phyloP scores from a whole-genome alignment of 2,888 invertebrate genomes.

The Apodemia mormo region DNA sequence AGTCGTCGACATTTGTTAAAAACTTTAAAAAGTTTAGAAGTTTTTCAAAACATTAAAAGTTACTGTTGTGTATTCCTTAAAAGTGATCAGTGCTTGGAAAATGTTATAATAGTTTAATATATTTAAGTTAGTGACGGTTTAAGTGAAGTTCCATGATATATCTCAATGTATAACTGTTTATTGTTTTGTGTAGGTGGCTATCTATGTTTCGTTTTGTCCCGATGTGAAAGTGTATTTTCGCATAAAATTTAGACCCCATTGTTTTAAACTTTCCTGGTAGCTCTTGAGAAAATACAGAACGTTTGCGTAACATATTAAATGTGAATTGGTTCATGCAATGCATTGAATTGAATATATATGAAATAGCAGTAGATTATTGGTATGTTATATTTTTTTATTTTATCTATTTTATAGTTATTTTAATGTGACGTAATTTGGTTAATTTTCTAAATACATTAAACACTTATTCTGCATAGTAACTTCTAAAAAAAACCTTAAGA shows the following conservation, averaged over 20 bases:
- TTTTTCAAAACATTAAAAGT: slow-evolving; percentile 51
- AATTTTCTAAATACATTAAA: not conserved
- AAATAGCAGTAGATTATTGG: not conserved
- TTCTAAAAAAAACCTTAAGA: not conserved
- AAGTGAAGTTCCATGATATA: slow-evolving; percentile 46
- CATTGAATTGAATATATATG: slow-evolving; percentile 35
- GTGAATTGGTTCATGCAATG: slow-evolving; percentile 48
- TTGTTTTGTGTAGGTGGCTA: slow-evolving; percentile 77
- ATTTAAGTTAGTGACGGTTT: slow-evolving; percentile 38
- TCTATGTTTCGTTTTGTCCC: slow-evolving; percentile 56
- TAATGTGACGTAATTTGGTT: not conserved
- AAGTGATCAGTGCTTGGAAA: slow-evolving; percentile 27
- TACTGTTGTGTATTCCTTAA: slow-evolving; percentile 38
- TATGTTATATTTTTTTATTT: slow-evolving; percentile 2
- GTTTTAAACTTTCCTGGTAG: slow-evolving; percentile 71
- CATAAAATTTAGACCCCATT: slow-evolving; percentile 79
- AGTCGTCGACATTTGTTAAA: slow-evolving; percentile 60
- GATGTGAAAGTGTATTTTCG: slow-evolving; percentile 79
- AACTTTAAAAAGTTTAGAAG: slow-evolving; percentile 54
- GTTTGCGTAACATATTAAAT: slow-evolving; percentile 56
- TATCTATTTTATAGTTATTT: not conserved
- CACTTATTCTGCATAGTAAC: not conserved
- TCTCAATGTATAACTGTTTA: slow-evolving; percentile 68
- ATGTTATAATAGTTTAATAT: slow-evolving; percentile 21
- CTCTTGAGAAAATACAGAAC: slow-evolving; percentile 60